phyloP scores from a whole-genome alignment of 2,888 invertebrate species.

The Cancer borealis region DNA sequence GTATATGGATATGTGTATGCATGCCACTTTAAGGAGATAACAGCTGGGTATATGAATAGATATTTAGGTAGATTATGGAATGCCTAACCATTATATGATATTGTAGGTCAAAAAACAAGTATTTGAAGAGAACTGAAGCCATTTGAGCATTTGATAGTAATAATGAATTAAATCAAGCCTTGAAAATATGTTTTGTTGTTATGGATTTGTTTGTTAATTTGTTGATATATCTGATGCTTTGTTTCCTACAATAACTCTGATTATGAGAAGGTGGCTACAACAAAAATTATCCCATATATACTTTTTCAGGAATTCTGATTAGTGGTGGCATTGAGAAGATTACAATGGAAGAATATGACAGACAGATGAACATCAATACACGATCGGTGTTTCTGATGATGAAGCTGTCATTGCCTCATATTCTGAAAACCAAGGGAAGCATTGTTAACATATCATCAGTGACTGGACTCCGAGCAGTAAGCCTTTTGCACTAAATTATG shows the following conservation, averaged over 20 bases:
- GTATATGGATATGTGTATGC: too few relatives aligned
- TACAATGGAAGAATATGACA: conserved; percentile 91
- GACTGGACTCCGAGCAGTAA: conserved; percentile 88
- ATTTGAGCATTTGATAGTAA: too few relatives aligned
- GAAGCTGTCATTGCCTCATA: conserved; percentile 91
- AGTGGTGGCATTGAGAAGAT: conserved; percentile 92
- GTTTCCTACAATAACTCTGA: background rate
- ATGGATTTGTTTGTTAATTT: background rate
- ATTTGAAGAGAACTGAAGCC: too few relatives aligned
- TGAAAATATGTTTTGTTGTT: too few relatives aligned
- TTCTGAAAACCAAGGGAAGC: conserved; percentile 88
- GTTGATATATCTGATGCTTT: background rate
- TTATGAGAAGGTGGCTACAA: background rate
- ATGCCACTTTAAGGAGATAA: too few relatives aligned
- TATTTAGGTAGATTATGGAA: too few relatives aligned
- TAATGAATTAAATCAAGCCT: too few relatives aligned
- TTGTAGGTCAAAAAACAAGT: too few relatives aligned
- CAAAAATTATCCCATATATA: background rate
- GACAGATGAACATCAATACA: conserved; percentile 93
- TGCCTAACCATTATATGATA: too few relatives aligned
- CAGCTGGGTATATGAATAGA: too few relatives aligned
- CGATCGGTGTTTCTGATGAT: conserved; percentile 85
- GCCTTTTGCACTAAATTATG: background rate
- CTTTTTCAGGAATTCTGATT: conserved; percentile 87
- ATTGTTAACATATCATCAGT: conserved; percentile 98